These are phyloP conservation scores for Illadopsis cleaveri DNA, from an alignment of 2,113 vertebrate genomes.

Conservation along the genomic window DNA sequence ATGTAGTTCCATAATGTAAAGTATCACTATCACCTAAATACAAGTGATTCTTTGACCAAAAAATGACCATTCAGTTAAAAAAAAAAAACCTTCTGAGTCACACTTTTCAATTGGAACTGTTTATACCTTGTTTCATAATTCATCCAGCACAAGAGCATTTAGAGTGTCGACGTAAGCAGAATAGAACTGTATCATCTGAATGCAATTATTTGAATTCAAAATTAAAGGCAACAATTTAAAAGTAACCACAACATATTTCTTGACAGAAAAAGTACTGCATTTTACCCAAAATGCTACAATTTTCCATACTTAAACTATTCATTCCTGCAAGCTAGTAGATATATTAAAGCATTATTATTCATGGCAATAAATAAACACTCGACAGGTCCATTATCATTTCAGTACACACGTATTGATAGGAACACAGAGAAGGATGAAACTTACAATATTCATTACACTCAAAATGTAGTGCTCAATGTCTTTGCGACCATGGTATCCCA, in stretches of 20 bases:
- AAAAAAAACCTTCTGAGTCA: not conserved
- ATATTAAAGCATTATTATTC: not conserved
- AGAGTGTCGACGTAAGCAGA: not conserved
- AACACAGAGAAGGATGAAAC: slow-evolving; percentile 85
- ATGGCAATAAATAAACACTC: not conserved
- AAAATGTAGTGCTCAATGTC: slow-evolving; percentile 98
- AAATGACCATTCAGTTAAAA: not conserved
- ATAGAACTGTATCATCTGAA: not conserved
- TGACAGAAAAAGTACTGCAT: not conserved
- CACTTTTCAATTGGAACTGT: not conserved
- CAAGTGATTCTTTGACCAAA: not conserved
- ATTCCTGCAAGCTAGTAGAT: not conserved
- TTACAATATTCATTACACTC: slow-evolving; percentile 99
- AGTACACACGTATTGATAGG: not conserved
- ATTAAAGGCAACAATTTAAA: not conserved
- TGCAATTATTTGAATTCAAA: not conserved
- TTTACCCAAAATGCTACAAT: not conserved
- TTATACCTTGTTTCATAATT: not conserved
- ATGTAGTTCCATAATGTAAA: not conserved
- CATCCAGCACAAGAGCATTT: not conserved
- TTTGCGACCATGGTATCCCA: slow-evolving; percentile 97
- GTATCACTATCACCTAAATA: not conserved
- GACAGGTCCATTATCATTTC: not conserved
- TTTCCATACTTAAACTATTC: not conserved
- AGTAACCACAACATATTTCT: not conserved